Evolutionary conservation across 2,113 vertebrate species (phyloP), one percentile per base, ranked within the genome.

Genomic region (Solea senegalensis): DNA sequence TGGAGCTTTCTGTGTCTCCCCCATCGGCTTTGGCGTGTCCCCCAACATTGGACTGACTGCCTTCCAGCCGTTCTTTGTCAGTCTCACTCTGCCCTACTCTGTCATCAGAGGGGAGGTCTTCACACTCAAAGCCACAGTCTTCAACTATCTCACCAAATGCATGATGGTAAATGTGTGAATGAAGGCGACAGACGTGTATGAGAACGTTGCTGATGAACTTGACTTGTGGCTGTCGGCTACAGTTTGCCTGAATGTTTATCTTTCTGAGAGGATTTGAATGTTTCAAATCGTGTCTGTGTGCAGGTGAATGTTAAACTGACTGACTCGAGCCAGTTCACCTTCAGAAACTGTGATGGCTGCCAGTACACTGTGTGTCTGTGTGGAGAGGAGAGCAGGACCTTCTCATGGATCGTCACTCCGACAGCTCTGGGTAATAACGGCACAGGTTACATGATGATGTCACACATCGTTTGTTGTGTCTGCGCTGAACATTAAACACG

Each of bases 31-130:
- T 15, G 97, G 97, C 27, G 83, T 98, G 41, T 90, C 96, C 0
- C 78, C 91, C 6, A 72, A 82, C 56, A 49, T 45, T 0, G 72
- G 84, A 1, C 45, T 98, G 59, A 91, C 45, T 1, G 92, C 86
- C 41, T 97, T 94, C 82, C 94, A 95, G 57, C 86, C 95, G 0
- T 97, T 97, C 89, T 97, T 98, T 26, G 83, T 96, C 74, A 94
- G 94, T 8, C 73, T 93, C 16, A 87, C 92, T 0, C 27, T 92
- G 8, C 96, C 96, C 0, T 95, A 94, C 76, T 96, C 96, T 0
- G 82, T 97, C 45, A 83, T 94, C 84, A 88, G 75, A 75, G 93
- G 94, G 11, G 96, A 97, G 80, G 89, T 73, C 49, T 95, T 95
- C 59, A 86, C 92, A 2, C 88, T 98, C 68, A 93, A 92, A 82